Evolutionary conservation across 2,113 vertebrate genomes (phyloP), one percentile per base, ranked within the genome.

Genomic region (Gopherus flavomarginatus): DNA sequence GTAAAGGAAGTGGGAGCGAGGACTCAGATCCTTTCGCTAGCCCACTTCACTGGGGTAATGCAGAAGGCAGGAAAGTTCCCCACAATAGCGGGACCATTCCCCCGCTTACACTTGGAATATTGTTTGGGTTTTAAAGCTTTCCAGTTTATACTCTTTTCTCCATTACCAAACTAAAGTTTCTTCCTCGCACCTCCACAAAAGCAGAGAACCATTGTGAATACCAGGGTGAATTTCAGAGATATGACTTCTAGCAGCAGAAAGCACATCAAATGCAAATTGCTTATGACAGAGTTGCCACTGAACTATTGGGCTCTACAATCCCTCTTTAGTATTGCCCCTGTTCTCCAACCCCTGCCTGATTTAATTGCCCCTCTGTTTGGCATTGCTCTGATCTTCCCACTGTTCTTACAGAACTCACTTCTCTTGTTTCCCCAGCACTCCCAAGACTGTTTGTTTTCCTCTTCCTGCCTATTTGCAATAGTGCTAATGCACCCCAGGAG

Each of bases 321-420:
- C 42, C 24, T 57, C 92, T 81, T 57, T 83, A 94, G 78, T 84
- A 88, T 31, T 84, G 38, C 44, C 81, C 85, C 57, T 83, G 85
- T 90, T 75, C 75, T 16, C 92, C 94, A 89, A 24, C 2, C 22
- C 42, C 81, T 42, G 91, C 11, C 52, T 44, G 35, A 5, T 94
- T 84, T 84, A 89, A 92, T 83, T 90, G 80, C 54, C 82, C 88
- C 81, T 31, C 81, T 75, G 85, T 95, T 92, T 79, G 57, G 26
- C 86, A 94, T 92, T 91, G 59, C 59, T 95, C 44, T 86, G 81
- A 29, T 21, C n/a, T 56, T 95, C 38, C 9, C 52, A 42, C 11
- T 77, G 8, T 69, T 16, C 65, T n/a, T 72, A 38, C 75, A 29
- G 42, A 78, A 27, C 7, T 47, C 21, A 44, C 75, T 78, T 78